A percentile compares a stretch with the other conserved stretches of the same genome.
phyloP scores from a whole-genome alignment of 2,113 vertebrate genomes.

The Chrysochloris asiatica region DNA sequence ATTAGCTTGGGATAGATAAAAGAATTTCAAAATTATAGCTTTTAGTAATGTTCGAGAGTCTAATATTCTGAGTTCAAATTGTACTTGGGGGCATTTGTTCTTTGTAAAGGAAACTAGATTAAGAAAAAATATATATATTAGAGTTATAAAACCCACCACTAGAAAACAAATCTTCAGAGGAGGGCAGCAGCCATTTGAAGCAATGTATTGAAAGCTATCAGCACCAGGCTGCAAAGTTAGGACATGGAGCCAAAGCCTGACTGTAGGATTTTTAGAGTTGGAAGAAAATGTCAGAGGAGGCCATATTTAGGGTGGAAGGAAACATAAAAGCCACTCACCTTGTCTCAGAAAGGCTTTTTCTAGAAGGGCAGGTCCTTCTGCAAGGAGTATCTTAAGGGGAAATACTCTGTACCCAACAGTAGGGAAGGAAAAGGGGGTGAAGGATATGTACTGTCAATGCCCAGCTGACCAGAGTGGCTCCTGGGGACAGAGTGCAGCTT shows the following conservation, averaged over 20 bases:
- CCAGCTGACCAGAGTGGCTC: not conserved
- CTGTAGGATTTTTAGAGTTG: not conserved
- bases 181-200: conserved; percentile 52
- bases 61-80: conserved; percentile 73
- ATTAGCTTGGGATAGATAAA: conserved; percentile 75
- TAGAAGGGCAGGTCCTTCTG: not conserved
- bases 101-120: conserved; percentile 73
- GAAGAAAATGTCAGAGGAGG: no score
- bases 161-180: conserved; percentile 63
- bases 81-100: conserved; percentile 72
- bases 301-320: not conserved
- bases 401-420: not conserved
- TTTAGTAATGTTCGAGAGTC: conserved; percentile 74
- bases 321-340: not conserved
- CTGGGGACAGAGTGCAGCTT: not conserved
- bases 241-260: not conserved
- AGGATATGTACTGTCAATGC: no score
- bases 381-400: not conserved
- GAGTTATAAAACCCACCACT: conserved; percentile 51
- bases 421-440: not conserved
- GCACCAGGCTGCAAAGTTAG: not conserved
- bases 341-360: not conserved
- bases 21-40: conserved; percentile 77
- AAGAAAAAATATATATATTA: conserved; percentile 5
- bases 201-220: not conserved